phyloP scores from a whole-genome alignment of 2,888 invertebrate species.

The Acholoe squamosa region DNA sequence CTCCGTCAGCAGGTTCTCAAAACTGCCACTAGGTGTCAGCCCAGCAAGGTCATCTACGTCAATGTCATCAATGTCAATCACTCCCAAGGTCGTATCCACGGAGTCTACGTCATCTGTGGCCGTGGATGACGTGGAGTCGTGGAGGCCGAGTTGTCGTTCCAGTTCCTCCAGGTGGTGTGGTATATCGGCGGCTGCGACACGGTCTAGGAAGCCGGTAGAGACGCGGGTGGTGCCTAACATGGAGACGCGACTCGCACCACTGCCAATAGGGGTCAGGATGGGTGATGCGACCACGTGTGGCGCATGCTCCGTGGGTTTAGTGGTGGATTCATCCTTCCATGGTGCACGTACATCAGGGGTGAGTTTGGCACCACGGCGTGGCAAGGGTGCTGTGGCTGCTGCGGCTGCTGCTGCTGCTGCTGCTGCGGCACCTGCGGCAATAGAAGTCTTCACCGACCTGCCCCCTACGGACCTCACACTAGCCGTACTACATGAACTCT shows the following conservation, averaged over 20 bases:
- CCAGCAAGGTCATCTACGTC: background rate
- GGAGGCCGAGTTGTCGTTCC: slow-evolving; percentile 12
- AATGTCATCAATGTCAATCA: background rate
- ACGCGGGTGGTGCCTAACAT: background rate
- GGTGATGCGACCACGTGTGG: background rate
- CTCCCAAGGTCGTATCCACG: background rate
- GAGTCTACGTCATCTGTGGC: background rate
- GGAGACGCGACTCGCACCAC: background rate
- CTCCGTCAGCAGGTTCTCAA: slow-evolving; percentile 6
- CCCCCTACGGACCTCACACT: slow-evolving; percentile 7
- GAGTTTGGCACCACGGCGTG: slow-evolving; percentile 1
- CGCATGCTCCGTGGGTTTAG: background rate
- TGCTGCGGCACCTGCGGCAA: background rate
- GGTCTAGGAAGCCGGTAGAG: background rate
- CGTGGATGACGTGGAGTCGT: background rate
- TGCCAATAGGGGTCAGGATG: background rate
- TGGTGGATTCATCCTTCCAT: background rate
- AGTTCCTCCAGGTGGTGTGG: slow-evolving; percentile 45
- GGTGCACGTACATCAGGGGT: background rate
- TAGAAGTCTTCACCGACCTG: background rate
- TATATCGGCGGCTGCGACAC: background rate
- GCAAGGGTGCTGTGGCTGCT: background rate
- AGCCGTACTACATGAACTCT: background rate
- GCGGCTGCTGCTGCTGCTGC: background rate
- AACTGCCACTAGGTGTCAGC: background rate